Percentiles rank a stretch among this genome's conserved stretches.
Conservation (phyloP, 2,113 vertebrate genomes). For the Chaenocephalus aceratus region DNA sequence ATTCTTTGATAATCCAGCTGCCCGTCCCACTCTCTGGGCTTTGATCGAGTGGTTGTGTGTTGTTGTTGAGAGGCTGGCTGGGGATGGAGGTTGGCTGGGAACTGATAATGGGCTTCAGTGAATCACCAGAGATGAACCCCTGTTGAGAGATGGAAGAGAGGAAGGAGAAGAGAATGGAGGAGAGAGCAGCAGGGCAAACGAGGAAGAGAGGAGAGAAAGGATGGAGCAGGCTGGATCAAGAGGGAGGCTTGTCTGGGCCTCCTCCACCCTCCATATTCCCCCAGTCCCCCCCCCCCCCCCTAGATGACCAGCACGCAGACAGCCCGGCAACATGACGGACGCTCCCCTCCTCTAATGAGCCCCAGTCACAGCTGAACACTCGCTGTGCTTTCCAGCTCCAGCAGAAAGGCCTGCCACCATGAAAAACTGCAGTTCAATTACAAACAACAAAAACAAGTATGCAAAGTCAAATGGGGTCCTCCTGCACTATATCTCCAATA, state of each 20-base stretch:
- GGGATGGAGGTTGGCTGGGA: constrained; percentile 62
- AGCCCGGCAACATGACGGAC: constrained; percentile 72
- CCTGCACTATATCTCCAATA: constrained; percentile 30
- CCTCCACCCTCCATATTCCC: constrained; percentile 29
- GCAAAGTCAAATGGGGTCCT: constrained; percentile 49
- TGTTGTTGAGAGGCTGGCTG: constrained; percentile 65
- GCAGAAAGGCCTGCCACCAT: constrained; percentile 67
- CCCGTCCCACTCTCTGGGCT: constrained; percentile 49
- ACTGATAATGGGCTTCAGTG: constrained; percentile 70
- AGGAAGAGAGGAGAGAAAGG: constrained; percentile 25
- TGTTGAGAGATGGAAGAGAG: constrained; percentile 69
- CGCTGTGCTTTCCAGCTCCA: constrained; percentile 71
- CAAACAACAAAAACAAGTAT: constrained; percentile 57
- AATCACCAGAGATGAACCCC: constrained; percentile 76
- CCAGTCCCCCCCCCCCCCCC: constrained; percentile 43
- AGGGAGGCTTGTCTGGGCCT: constrained; percentile 25
- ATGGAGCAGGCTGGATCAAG: constrained; percentile 16
- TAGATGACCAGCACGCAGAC: constrained; percentile 67
- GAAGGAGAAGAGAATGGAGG: constrained; percentile 39
- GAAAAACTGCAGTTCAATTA: constrained; percentile 45
- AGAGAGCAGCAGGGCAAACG: constrained; percentile 48
- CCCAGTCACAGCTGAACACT: constrained; percentile 78
- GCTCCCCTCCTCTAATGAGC: constrained; percentile 76
- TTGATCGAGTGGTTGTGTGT: constrained; percentile 69
- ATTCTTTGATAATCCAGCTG: constrained; percentile 72